Evolutionary conservation across 2,113 vertebrate species (phyloP).

Genomic region (Nematolebias whitei): DNA sequence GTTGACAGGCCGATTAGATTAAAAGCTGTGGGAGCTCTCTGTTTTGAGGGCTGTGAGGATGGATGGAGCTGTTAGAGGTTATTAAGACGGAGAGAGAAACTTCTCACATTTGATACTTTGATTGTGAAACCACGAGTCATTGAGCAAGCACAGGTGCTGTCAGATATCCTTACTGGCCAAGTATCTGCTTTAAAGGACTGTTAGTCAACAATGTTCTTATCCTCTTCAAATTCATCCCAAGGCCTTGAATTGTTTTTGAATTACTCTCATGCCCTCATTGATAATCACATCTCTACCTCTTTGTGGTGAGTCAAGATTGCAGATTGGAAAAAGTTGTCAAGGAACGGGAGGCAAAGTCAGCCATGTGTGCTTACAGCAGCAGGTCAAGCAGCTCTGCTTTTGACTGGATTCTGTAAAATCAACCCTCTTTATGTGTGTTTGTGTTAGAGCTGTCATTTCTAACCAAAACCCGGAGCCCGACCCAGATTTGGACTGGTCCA

Average conservation of each 20-base stretch:
- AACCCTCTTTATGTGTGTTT: too few relatives aligned
- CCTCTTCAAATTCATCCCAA: slow-evolving; percentile 17
- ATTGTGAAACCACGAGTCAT: slow-evolving; percentile 45
- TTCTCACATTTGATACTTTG: background rate
- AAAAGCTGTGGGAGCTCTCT: slow-evolving; percentile 6
- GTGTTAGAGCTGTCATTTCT: too few relatives aligned
- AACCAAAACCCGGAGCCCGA: too few relatives aligned
- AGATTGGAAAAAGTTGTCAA: slow-evolving; percentile 6
- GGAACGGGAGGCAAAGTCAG: slow-evolving; percentile 11
- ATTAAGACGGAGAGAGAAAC: slow-evolving; percentile 28
- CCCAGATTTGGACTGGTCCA: too few relatives aligned
- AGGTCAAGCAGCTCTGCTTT: slow-evolving; percentile 1
- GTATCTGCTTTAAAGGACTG: slow-evolving; percentile 3
- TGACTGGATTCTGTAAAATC: slow-evolving; percentile 15
- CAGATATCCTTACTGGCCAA: slow-evolving; percentile 4
- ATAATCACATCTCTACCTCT: slow-evolving; percentile 16
- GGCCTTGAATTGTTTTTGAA: slow-evolving; percentile 37
- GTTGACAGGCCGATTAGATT: slow-evolving; percentile 25
- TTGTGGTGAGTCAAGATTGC: slow-evolving; percentile 28
- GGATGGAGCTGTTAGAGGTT: slow-evolving; percentile 23
- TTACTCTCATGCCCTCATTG: slow-evolving; percentile 9
- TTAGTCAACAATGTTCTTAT: slow-evolving; percentile 23
- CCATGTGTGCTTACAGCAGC: slow-evolving; percentile 13
- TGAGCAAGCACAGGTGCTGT: slow-evolving; percentile 35
- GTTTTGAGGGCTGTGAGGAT: background rate